Base-by-base conservation (phyloP, 2,113 vertebrate genomes). In the Ictalurus furcatus region DNA sequence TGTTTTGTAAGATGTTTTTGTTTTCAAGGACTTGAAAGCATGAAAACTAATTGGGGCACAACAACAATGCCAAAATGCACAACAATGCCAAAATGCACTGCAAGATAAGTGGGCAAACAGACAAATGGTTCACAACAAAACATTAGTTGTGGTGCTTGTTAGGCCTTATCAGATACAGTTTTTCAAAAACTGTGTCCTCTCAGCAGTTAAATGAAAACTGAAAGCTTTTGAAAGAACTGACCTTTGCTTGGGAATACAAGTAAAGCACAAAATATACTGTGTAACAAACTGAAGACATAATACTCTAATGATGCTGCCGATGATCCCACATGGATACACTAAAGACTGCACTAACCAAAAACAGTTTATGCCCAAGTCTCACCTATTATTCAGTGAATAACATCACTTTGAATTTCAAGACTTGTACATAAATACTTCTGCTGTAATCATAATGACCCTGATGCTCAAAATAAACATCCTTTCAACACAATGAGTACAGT, bases 1-100 rank as follows among this genome's bases (percentile, higher is more conserved):
- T 89, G 93, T 92, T 92, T 90, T 92, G 92, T 91, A 88, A 92
- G 44, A 48, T 48, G 44, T 48, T 48, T 48, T 48, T 48, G 6
- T 48, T 48, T 48, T 48, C 44, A 48, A 85, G 87, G 82, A 88
- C 82, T 69, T 90, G 86, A 90, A 90, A 91, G 90, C 86, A 56
- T 80, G 71, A 88, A 74, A 88, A 90, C 88, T 91, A 91, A 92
- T 82, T 28, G 90, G 85, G 81, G 81, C 71, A 92, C 81, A 89
- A 89, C 25, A 34, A 48, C 5, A 83, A 90, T 52, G 61, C 11
- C 88, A 90, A 89, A 89, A 89, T n/a, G 63, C 30, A 28, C 58
- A 30, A 56, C 21, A 30, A 67, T 52, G 56, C n/a, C 59, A 69
- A 71, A 85, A 73, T 69, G 0, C n/a, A 34, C 34, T 76, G 30